phyloP scores from a whole-genome alignment of 2,797 vertebrate genomes.

The Cirrhinus molitorella region DNA sequence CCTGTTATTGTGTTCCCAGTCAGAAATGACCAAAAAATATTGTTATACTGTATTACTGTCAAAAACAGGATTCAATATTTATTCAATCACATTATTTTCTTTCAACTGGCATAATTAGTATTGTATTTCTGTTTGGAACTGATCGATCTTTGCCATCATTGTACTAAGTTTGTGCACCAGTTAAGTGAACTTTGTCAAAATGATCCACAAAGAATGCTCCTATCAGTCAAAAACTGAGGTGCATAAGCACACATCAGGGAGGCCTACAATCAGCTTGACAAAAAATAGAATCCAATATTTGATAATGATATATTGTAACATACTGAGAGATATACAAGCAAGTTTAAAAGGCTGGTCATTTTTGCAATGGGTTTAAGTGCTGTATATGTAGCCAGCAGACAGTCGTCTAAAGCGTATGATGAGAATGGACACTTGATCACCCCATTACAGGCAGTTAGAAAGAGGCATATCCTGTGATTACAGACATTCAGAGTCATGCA shows the following conservation, averaged over 20 bases:
- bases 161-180: neutral
- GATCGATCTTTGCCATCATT: too few relatives aligned
- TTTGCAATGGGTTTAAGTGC: neutral
- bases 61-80: too few relatives aligned
- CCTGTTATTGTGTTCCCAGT: too few relatives aligned
- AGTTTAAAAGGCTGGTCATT: neutral
- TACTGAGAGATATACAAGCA: neutral
- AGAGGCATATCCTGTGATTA: constrained; percentile 12
- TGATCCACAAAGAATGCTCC: too few relatives aligned
- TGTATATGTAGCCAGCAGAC: neutral
- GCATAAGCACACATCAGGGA: neutral
- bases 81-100: too few relatives aligned
- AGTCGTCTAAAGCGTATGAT: neutral
- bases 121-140: too few relatives aligned
- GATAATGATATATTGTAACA: neutral
- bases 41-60: neutral
- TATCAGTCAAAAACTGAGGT: neutral
- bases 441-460: constrained; percentile 12
- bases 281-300: neutral
- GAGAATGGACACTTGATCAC: constrained; percentile 17
- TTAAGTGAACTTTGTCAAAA: neutral
- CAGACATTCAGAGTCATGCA: neutral
- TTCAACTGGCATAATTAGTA: too few relatives aligned
- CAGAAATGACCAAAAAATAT: too few relatives aligned
- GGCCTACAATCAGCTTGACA: neutral